Base-by-base conservation (phyloP, 1,140 invertebrate genomes). In the Choristoneura fumiferana region DNA sequence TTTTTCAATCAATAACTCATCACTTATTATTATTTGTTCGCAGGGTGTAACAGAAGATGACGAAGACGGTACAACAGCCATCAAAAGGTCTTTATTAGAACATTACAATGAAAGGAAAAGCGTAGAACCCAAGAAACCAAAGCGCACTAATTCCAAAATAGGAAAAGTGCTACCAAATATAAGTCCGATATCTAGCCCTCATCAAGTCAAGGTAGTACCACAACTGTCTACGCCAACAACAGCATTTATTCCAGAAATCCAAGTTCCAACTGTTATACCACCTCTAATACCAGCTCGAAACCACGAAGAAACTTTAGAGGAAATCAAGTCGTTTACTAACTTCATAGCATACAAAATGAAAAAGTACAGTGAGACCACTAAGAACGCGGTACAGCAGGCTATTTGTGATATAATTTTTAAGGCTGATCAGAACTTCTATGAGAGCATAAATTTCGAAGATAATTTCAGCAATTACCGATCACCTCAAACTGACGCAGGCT, bases 261-360 rank as follows among this genome's bases (percentile, higher is more conserved):
- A 5, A 10, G 18, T n/a, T 4, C 17, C 17, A 29, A 15, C 22
- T n/a, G 14, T 15, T 1, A 3, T 29, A n/a, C 0, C 22, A 12
- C 43, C 43, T n/a, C n/a, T n/a, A 12, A 29, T 33, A 8, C 18
- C 43, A 1, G 29, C 8, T 12, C 8, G 22, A 18, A 17, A 49
- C n/a, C 18, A n/a, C 10, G 43, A 49, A 12, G 43, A 49, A 12
- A 49, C 43, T 8, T 10, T 49, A 29, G 68, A 71, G 3, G 68
- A 71, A 40, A 64, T 71, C 1, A 60, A 65, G 55, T 67, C 60
- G 8, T 67, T 71, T 14, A 54, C 56, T 8, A 54, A 58, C 18
- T 67, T 71, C 38, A 71, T 67, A 60, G 62, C 60, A 5, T 63
- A 56, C 12, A 71, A 71, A 60, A 71, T 71, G 68, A 71, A 64